Evolutionary conservation across 1,140 invertebrate genomes (phyloP), one percentile per base, ranked within the genome.

Genomic region (Parasteatoda tepidariorum): DNA sequence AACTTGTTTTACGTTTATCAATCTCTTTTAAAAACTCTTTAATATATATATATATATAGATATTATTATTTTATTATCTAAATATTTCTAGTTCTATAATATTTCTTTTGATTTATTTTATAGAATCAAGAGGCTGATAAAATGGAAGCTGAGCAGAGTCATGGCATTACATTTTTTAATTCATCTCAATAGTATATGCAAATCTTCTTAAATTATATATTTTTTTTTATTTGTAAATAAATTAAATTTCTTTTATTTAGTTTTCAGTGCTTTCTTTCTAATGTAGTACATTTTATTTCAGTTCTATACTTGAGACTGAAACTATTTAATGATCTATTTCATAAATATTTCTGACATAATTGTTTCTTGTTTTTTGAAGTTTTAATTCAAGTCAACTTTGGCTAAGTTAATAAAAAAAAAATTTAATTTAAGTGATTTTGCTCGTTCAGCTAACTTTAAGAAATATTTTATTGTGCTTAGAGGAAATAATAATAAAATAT

Each of bases 61-160:
- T 48, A 48, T 48, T 9, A 9, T 48, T 48, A 48, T 9, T 7
- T 48, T 48, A 48, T 48, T 7, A 48, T 7, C 18, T 9, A 48
- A 48, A 48, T 48, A 48, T 48, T 48, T 7, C 41, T 9, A 7
- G 18, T 48, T 9, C 7, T 48, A 9, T 48, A 48, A 9, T 9
- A 48, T 48, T 48, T 48, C 41, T 48, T 48, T 9, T 48, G 7
- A 48, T 48, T 48, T 48, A 48, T 48, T 48, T 48, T 48, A 48
- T 7, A 75, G 73, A 78, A 66, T 67, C 38, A 78, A 61, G 74
- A 79, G 59, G 57, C 59, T 57, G 61, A 68, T 26, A 79, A 67
- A 61, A 55, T 79, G 64, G 76, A 79, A 68, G 64, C 34, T 67
- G 76, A 79, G 34, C 26, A 57, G 26, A 79, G 66, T 28, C 33